phyloP scores from a whole-genome alignment of 2,888 invertebrate species.

The Drosophila paramelanica region DNA sequence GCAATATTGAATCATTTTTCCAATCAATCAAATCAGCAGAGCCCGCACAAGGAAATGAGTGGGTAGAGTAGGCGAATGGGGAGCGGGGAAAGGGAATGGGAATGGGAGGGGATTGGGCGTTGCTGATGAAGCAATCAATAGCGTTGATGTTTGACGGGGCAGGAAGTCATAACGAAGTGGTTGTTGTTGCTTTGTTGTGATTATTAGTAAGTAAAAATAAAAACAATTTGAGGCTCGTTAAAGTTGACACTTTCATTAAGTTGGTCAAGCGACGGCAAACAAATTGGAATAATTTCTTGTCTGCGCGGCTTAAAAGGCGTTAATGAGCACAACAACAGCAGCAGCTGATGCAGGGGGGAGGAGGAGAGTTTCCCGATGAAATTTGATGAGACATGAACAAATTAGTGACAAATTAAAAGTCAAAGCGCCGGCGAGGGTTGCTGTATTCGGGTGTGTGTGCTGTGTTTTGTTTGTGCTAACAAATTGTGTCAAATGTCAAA shows the following conservation, averaged over 20 bases:
- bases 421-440: constrained; percentile 35
- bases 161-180: constrained; percentile 52
- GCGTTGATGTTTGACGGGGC: constrained; percentile 62
- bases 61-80: neutral
- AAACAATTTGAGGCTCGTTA: constrained; percentile 82
- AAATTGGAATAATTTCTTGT: constrained; percentile 65
- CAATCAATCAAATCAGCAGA: constrained; percentile 80
- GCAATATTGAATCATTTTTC: constrained; percentile 80
- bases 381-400: constrained; percentile 77
- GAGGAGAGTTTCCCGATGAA: constrained; percentile 35
- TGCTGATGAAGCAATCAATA: constrained; percentile 74
- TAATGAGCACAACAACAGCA: constrained; percentile 61
- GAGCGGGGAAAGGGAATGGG: neutral
- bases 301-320: constrained; percentile 66
- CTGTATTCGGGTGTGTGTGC: neutral
- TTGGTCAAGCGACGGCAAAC: constrained; percentile 66
- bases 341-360: constrained; percentile 5
- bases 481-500: constrained; percentile 80
- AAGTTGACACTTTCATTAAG: constrained; percentile 82
- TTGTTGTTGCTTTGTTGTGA: constrained; percentile 32
- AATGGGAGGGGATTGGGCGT: neutral
- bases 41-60: constrained; percentile 42
- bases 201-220: constrained; percentile 69
- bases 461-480: constrained; percentile 53
- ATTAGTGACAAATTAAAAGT: constrained; percentile 81